Evolutionary conservation across 2,113 vertebrate species (phyloP).

Genomic region (Girardinichthys multiradiatus): DNA sequence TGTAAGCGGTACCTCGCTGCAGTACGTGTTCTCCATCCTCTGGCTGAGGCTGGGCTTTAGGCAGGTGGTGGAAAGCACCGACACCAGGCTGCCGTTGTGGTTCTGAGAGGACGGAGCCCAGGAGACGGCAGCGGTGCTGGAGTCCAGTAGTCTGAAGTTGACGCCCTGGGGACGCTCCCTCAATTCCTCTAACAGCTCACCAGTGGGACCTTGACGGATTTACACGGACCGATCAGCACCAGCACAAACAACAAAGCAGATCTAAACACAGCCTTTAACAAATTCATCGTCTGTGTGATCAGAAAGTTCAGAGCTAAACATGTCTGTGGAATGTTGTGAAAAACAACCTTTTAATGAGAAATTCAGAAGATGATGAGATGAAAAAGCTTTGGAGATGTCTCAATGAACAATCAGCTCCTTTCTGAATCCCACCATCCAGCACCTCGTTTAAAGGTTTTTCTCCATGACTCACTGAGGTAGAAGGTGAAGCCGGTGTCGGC

Average conservation of each 20-base stretch:
- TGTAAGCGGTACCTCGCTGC: constrained; percentile 81
- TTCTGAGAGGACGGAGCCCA: constrained; percentile 82
- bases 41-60: constrained; percentile 89
- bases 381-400: not conserved
- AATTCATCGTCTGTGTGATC: not conserved
- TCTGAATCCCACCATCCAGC: not conserved
- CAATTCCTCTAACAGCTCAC: constrained; percentile 90
- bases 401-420: not conserved
- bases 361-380: no score
- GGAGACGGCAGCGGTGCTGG: constrained; percentile 86
- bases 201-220: constrained; percentile 79
- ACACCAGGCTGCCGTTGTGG: constrained; percentile 87
- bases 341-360: no score
- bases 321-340: no score
- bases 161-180: constrained; percentile 87
- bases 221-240: not conserved
- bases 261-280: not conserved
- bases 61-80: constrained; percentile 91
- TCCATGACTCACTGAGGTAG: constrained; percentile 86
- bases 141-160: constrained; percentile 83
- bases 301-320: not conserved
- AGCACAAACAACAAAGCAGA: not conserved
- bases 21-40: constrained; percentile 92
- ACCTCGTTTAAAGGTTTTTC: not conserved
- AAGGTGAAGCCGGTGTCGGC: constrained; percentile 86